Percentiles rank a stretch among this genome's conserved stretches.
phyloP scores from a whole-genome alignment of 2,797 vertebrate genomes.

The Argya squamiceps region DNA sequence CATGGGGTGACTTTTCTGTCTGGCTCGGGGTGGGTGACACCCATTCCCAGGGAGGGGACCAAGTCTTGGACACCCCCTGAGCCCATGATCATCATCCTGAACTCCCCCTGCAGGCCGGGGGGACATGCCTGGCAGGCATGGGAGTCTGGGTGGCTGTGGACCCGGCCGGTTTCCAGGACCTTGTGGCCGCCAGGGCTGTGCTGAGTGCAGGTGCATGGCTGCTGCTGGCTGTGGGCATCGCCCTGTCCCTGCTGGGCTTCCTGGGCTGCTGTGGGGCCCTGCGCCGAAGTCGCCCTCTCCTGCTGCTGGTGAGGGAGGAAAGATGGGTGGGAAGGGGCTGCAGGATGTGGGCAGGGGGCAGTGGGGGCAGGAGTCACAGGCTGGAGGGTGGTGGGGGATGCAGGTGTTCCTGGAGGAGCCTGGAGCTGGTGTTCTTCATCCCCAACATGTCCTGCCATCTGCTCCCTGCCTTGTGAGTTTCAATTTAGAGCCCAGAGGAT shows the following conservation, averaged over 20 bases:
- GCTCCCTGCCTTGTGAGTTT: background rate
- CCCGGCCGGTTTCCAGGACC: slow-evolving; percentile 45
- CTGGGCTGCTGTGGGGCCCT: slow-evolving; percentile 66
- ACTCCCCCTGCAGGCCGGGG: slow-evolving; percentile 38
- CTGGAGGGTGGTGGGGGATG: background rate
- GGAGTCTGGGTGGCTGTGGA: slow-evolving; percentile 64
- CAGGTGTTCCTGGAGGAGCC: background rate
- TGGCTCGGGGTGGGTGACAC: background rate
- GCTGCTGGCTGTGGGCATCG: slow-evolving; percentile 39
- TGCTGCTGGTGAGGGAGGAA: slow-evolving; percentile 49
- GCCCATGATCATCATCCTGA: background rate
- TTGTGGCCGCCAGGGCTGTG: background rate
- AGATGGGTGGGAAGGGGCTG: background rate
- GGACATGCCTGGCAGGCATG: slow-evolving; percentile 1
- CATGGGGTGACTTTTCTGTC: background rate
- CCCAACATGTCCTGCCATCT: background rate
- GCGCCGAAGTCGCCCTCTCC: slow-evolving; percentile 29
- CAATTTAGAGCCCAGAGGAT: background rate
- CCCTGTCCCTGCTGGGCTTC: slow-evolving; percentile 62
- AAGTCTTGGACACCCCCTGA: background rate
- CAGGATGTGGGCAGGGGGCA: background rate
- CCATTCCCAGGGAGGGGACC: background rate
- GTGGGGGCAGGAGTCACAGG: fast-evolving
- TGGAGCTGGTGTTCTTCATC: background rate
- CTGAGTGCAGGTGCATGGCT: background rate